Conservation (phyloP, 2,797 vertebrate genomes). For the Coreius guichenoti region DNA sequence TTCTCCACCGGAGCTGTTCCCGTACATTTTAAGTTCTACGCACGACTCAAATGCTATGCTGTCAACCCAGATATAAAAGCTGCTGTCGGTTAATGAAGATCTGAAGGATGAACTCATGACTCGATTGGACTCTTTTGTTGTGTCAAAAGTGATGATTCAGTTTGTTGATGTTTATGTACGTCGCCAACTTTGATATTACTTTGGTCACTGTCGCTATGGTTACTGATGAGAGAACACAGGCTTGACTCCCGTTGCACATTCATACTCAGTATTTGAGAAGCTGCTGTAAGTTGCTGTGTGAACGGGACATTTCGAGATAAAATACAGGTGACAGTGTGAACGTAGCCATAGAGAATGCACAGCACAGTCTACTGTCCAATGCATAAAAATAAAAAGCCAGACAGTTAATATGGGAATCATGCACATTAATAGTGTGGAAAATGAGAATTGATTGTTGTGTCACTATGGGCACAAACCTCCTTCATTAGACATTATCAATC, state of each 20-base stretch:
- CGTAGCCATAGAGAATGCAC: background rate
- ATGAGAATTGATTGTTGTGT: conserved; percentile 38
- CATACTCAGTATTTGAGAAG: background rate
- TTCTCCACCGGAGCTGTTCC: background rate
- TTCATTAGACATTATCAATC: conserved; percentile 47
- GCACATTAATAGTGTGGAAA: conserved; percentile 22
- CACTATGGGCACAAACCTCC: background rate
- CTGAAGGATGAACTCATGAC: background rate
- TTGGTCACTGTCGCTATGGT: background rate
- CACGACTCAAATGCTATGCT: background rate
- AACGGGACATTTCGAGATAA: background rate
- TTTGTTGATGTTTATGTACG: background rate
- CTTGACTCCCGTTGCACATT: background rate
- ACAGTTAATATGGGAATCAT: background rate
- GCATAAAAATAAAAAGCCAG: background rate
- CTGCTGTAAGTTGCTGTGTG: background rate
- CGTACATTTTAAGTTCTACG: background rate
- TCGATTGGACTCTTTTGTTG: background rate
- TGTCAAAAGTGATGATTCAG: background rate
- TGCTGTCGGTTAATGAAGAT: background rate
- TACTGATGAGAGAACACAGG: background rate
- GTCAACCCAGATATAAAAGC: too few relatives aligned
- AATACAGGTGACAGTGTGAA: background rate
- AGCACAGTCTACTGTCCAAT: background rate
- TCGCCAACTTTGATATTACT: background rate